Evolutionary conservation across 2,888 invertebrate species (phyloP), one percentile per base, ranked within the genome.

Genomic region (Tetheella fluctuosa): DNA sequence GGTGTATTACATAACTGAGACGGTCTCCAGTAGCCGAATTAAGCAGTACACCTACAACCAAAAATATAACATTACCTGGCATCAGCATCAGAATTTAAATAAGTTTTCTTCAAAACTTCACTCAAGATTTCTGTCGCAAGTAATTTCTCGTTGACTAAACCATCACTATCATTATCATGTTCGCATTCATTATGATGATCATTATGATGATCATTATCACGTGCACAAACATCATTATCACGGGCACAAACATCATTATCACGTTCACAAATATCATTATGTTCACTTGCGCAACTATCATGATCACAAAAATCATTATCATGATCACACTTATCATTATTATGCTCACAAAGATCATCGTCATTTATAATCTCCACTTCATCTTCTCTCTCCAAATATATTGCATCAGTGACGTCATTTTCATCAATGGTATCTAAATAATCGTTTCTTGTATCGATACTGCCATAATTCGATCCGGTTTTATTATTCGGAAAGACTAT

Each of bases 361-460:
- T 78, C 79, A 62, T 77, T 75, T 0, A 81, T 71, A 3, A 80
- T 69, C 12, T 77, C 77, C 23, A 83, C 58, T 0, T 77, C 68
- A 63, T 85, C 79, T 12, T 83, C 80, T 0, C 39, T 57, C 0
- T 70, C 62, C 17, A 73, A 71, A 13, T 68, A 62, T 1, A 71
- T 71, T 0, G 73, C 74, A 59, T 84, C 81, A 0, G 70, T 78
- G 0, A 68, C 57, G 59, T 83, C 83, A 54, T 76, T 80, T 57
- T 90, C 90, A 13, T 85, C 83, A 5, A 89, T 88, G 0, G 87
- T 85, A 48, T 86, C 88, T 20, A 89, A 67, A 65, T 72, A 86
- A 48, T 88, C 87, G 34, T 80, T 80, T 60, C 80, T 80, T 0
- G 63, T 37, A 20, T 73, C 76, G 13, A 73, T 59, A 15, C 63